Base-by-base conservation (phyloP, 35 echinoderm and acorn worm species). In the Ophioderma brevispina region DNA sequence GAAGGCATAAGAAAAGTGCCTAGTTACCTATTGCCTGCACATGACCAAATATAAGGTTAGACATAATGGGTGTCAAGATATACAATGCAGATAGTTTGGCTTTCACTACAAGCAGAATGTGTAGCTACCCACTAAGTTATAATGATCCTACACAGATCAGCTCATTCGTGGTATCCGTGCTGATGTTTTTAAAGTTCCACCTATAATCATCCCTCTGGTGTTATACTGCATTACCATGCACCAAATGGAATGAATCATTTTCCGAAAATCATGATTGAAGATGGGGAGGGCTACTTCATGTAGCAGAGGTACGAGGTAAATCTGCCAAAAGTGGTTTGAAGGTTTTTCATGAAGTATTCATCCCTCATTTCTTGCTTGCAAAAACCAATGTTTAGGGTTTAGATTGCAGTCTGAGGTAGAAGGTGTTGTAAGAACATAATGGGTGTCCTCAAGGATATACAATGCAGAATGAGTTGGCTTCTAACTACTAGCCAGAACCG, bases 31-130 rank as follows among this genome's bases (percentile, higher is more conserved):
- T 30, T 70, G 59, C 23, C 10, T 70, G 4, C 3, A 70, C 4
- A 70, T 70, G 59, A 25, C 6, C 1, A 70, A 70, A 70, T 15
- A 30, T 8, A 25, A 70, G 59, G 59, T 8, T 13, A 30, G 80
- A 40, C 25, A 35, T 43, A 40, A 41, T 82, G 34, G 34, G 10
- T 0, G 80, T 41, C n/a, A n/a, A n/a, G n/a, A n/a, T 82, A 32
- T 82, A 33, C 23, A 82, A 82, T 43, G 80, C 80, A 37, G 80
- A 82, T 40, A 38, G 42, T 3, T n/a, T 82, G 10, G 80, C 37
- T 1, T 39, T 82, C n/a, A n/a, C 80, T 38, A 82, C 39, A 32
- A 18, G 80, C 0, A 38, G 37, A 3, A 3, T 13, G 42, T 13
- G 42, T 25, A 38, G 39, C 0, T 82, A 82, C 32, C 80, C 39